phyloP scores from a whole-genome alignment of 2,888 invertebrate species.

The Nephrotoma flavescens region DNA sequence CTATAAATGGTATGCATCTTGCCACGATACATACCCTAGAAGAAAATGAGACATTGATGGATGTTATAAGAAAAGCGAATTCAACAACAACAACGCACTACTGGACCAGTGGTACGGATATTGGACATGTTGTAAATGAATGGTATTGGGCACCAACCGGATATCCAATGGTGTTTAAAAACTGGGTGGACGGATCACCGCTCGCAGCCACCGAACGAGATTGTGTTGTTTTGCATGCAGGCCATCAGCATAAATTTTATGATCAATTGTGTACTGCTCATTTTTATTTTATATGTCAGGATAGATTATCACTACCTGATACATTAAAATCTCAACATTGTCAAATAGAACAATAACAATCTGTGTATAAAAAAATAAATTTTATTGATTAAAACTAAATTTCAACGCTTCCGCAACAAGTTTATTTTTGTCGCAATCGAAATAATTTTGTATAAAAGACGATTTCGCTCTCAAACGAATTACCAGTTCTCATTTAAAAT shows the following conservation, averaged over 20 bases:
- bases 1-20: neutral
- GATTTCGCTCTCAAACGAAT: too few species aligned
- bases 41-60: neutral
- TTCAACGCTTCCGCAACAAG: too few species aligned
- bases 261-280: neutral
- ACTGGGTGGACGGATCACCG: neutral
- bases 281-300: neutral
- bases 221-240: neutral
- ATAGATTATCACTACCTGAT: neutral
- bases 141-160: neutral
- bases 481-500: too few species aligned
- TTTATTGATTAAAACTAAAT: too few species aligned
- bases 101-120: neutral
- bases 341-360: neutral
- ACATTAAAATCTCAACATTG: neutral
- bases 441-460: too few species aligned
- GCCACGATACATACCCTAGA: neutral
- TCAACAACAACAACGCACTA: neutral
- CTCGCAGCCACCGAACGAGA: neutral
- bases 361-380: too few species aligned
- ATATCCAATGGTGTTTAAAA: neutral
- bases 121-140: neutral
- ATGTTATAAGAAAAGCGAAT: neutral
- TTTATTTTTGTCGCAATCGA: too few species aligned
- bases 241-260: neutral